Evolutionary conservation across 2,797 vertebrate genomes (phyloP).

Genomic region (Falco novaeseelandiae): DNA sequence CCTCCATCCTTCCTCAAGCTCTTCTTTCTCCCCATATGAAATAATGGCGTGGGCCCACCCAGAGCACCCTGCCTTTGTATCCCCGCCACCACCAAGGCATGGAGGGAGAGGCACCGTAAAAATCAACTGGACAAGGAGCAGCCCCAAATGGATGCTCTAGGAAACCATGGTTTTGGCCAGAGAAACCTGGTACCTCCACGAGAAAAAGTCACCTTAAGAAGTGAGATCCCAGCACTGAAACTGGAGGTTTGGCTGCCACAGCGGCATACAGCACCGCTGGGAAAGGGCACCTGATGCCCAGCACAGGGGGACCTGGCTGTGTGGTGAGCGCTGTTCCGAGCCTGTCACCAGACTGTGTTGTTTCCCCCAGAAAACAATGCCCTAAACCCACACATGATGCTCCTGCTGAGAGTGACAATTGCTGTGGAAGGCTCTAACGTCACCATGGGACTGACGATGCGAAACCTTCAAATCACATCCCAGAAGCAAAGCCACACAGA

Average conservation of each 20-base stretch:
- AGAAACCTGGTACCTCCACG: neutral
- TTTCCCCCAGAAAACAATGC: neutral
- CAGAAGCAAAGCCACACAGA: neutral
- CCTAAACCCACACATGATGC: neutral
- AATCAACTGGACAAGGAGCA: neutral
- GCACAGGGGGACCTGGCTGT: fast-evolving
- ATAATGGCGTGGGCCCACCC: neutral
- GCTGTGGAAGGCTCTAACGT: neutral
- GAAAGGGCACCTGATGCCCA: neutral
- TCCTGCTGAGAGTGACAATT: neutral
- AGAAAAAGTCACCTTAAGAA: fast-evolving
- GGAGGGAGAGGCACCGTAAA: neutral
- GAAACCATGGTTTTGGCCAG: neutral
- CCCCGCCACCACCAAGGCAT: neutral
- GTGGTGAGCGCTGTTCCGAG: neutral
- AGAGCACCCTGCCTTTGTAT: neutral
- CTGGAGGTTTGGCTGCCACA: fast-evolving
- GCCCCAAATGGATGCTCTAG: neutral
- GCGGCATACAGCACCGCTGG: fast-evolving
- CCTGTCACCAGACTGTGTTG: neutral
- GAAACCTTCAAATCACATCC: neutral
- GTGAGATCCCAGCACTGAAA: neutral
- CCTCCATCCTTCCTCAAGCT: neutral
- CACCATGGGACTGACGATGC: fast-evolving
- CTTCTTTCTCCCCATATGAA: neutral